Evolutionary conservation across 2,797 vertebrate species (phyloP).

Genomic region (Tadarida brasiliensis): DNA sequence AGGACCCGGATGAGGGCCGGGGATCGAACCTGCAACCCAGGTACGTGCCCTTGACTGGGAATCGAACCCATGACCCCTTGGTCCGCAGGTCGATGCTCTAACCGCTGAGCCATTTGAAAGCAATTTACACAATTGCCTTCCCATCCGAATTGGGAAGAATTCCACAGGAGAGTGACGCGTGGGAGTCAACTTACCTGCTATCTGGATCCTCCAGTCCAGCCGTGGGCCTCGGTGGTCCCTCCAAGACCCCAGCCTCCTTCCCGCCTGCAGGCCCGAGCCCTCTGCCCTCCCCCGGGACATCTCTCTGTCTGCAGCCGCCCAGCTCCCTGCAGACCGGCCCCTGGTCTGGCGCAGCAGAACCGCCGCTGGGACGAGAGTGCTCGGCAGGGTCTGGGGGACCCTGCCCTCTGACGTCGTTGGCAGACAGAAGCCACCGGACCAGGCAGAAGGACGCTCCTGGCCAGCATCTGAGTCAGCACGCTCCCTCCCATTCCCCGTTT

Average conservation of each 20-base stretch:
- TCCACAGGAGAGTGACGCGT: too few species aligned
- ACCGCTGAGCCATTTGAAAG: too few species aligned
- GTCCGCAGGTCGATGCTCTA: too few species aligned
- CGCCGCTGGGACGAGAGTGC: accelerated
- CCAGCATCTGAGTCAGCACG: accelerated
- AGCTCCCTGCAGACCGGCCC: not conserved
- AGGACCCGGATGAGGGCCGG: too few species aligned
- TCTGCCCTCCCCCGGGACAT: not conserved
- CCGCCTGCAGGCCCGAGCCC: not conserved
- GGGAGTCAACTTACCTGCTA: too few species aligned
- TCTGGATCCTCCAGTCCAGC: not conserved
- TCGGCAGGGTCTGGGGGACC: accelerated
- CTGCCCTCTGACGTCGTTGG: accelerated
- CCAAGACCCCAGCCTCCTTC: too few species aligned
- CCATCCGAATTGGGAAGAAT: too few species aligned
- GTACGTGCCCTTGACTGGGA: too few species aligned
- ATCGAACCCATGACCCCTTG: too few species aligned
- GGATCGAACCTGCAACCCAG: too few species aligned
- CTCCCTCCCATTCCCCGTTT: accelerated
- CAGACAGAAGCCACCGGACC: not conserved
- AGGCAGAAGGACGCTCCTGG: too few species aligned
- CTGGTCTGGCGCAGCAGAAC: accelerated
- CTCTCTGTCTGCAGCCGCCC: accelerated
- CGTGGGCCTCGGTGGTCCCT: accelerated
- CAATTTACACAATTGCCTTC: too few species aligned